phyloP scores from a whole-genome alignment of 2,888 invertebrate species.

The Thera britannica region DNA sequence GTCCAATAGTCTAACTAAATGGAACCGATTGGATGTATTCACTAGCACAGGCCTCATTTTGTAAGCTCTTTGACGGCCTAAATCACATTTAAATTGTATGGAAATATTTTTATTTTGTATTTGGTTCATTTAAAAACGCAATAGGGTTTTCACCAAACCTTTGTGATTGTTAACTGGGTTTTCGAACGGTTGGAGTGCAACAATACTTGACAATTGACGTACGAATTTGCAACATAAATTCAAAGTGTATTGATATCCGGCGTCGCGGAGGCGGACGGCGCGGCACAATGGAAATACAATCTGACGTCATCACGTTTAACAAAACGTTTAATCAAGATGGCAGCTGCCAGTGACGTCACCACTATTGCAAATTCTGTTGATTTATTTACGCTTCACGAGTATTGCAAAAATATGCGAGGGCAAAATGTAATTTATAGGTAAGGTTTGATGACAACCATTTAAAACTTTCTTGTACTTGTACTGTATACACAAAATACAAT shows the following conservation, averaged over 20 bases:
- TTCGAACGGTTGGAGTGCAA: not conserved
- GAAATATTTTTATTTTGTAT: conserved; percentile 6
- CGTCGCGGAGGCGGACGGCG: not conserved
- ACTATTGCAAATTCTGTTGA: conserved; percentile 11
- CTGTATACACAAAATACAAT: no score
- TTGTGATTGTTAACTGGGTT: not conserved
- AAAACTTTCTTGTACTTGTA: not conserved
- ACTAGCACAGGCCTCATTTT: not conserved
- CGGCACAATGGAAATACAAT: conserved; percentile 33
- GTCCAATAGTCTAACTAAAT: conserved; percentile 12
- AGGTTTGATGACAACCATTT: not conserved
- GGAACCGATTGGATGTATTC: conserved; percentile 14
- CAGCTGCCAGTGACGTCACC: conserved; percentile 32
- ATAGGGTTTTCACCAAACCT: not conserved
- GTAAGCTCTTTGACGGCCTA: conserved; percentile 4
- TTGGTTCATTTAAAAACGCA: not conserved
- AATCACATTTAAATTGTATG: conserved; percentile 1
- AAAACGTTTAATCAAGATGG: conserved; percentile 39
- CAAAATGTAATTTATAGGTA: not conserved
- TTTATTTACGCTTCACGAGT: conserved; percentile 11
- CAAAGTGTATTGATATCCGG: conserved; percentile 12
- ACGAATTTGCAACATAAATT: conserved; percentile 6
- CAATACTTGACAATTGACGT: not conserved
- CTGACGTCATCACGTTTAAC: conserved; percentile 34
- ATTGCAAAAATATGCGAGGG: not conserved